A percentile compares a stretch with the other conserved stretches of the same genome.
Evolutionary conservation across 2,797 vertebrate genomes (phyloP).

Genomic region (Sorex maritimensis): DNA sequence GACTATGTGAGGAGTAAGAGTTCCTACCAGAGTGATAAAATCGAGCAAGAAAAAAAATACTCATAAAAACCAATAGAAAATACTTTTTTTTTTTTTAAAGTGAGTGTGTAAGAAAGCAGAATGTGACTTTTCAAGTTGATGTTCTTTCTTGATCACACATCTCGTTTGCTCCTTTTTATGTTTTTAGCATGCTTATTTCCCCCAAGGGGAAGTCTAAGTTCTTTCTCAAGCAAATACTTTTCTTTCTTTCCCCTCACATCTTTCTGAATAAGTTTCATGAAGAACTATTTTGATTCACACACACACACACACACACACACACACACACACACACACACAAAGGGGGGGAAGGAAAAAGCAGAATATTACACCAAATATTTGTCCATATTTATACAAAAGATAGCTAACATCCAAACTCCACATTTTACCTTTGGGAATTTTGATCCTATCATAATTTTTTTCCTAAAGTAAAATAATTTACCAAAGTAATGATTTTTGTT

Average conservation of each 20-base stretch:
- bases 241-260: too few species aligned
- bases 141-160: too few species aligned
- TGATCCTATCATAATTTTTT: constrained; percentile 9
- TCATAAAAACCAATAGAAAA: background rate
- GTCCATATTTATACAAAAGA: background rate
- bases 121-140: too few species aligned
- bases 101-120: too few species aligned
- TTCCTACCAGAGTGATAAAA: constrained; percentile 5
- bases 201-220: too few species aligned
- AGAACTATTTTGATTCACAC: background rate
- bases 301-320: too few species aligned
- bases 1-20: background rate
- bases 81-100: background rate
- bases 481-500: background rate
- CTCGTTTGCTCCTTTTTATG: too few species aligned
- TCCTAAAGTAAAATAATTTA: constrained; percentile 19
- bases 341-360: background rate
- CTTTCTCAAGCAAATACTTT: too few species aligned
- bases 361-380: background rate
- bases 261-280: background rate
- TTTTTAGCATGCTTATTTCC: too few species aligned
- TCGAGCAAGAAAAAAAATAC: background rate
- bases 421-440: background rate
- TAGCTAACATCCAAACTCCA: background rate
- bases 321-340: too few species aligned